A percentile compares a stretch with the other conserved stretches of the same genome.
Evolutionary conservation across 2,888 invertebrate species (phyloP).

Genomic region (Xylota segnis): DNA sequence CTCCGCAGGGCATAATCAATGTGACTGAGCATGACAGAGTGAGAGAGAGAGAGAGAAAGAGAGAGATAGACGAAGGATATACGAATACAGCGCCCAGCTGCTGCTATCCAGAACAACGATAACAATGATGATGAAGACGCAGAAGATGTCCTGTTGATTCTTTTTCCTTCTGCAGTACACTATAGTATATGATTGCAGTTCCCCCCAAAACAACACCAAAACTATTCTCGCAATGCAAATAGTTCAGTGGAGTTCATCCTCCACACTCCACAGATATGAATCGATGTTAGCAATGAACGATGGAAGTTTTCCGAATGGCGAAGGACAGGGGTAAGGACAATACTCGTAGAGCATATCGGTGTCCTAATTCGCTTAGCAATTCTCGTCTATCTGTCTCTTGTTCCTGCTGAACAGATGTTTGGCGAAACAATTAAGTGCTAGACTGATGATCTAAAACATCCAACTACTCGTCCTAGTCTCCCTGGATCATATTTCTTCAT

Average conservation of each 20-base stretch:
- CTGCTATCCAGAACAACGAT: not conserved
- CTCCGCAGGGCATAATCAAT: conserved; percentile 65
- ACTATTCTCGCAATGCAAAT: conserved; percentile 48
- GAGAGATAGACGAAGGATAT: not conserved
- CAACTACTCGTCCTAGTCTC: conserved; percentile 30
- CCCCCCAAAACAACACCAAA: conserved; percentile 22
- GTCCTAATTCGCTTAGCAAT: conserved; percentile 28
- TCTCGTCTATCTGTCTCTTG: conserved; percentile 8
- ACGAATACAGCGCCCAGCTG: not conserved
- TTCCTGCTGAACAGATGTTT: conserved; percentile 58
- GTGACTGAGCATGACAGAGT: conserved; percentile 29
- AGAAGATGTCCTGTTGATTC: conserved; percentile 60
- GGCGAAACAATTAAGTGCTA: conserved; percentile 68
- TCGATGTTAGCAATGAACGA: conserved; percentile 39
- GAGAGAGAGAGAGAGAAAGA: not conserved
- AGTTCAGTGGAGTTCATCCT: not conserved
- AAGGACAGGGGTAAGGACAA: too few relatives aligned
- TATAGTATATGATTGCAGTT: conserved; percentile 12
- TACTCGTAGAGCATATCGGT: too few relatives aligned
- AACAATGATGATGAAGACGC: conserved; percentile 27
- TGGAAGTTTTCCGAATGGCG: too few relatives aligned
- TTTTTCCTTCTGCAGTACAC: conserved; percentile 13
- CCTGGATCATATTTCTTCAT: conserved; percentile 73
- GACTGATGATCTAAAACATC: conserved; percentile 57
- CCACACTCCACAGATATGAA: conserved; percentile 28